phyloP scores from a whole-genome alignment of 1,140 invertebrate species.

The Streblospio benedicti region DNA sequence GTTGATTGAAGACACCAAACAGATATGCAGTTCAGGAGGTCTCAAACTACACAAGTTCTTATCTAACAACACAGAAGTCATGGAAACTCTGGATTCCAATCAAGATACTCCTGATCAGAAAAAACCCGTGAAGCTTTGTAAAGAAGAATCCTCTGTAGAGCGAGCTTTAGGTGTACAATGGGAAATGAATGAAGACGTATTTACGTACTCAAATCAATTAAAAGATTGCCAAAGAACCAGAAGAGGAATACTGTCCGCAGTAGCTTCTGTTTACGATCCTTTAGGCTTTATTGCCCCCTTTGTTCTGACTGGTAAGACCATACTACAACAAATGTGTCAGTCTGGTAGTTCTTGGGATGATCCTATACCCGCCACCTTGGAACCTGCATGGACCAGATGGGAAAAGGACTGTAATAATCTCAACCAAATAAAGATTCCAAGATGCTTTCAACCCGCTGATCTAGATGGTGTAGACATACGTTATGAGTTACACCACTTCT shows the following conservation, averaged over 20 bases:
- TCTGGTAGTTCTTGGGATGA: neutral
- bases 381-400: neutral
- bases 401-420: neutral
- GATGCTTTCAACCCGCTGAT: neutral
- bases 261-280: slow-evolving; percentile 26
- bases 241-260: slow-evolving; percentile 22
- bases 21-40: slow-evolving; percentile 7
- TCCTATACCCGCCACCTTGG: neutral
- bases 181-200: slow-evolving; percentile 25
- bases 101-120: neutral
- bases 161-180: slow-evolving; percentile 24
- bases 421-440: neutral
- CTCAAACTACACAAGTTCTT: slow-evolving; percentile 8
- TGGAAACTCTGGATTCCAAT: neutral
- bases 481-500: slow-evolving; percentile 15
- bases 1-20: slow-evolving; percentile 4
- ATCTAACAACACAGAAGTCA: slow-evolving; percentile 8
- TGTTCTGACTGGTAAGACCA: slow-evolving; percentile 22
- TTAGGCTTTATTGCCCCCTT: slow-evolving; percentile 23
- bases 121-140: neutral
- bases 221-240: slow-evolving; percentile 18
- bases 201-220: slow-evolving; percentile 20
- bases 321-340: neutral
- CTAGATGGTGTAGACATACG: neutral
- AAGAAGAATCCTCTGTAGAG: slow-evolving; percentile 9